Conservation (phyloP, 2,113 vertebrate species). For the Ia io region DNA sequence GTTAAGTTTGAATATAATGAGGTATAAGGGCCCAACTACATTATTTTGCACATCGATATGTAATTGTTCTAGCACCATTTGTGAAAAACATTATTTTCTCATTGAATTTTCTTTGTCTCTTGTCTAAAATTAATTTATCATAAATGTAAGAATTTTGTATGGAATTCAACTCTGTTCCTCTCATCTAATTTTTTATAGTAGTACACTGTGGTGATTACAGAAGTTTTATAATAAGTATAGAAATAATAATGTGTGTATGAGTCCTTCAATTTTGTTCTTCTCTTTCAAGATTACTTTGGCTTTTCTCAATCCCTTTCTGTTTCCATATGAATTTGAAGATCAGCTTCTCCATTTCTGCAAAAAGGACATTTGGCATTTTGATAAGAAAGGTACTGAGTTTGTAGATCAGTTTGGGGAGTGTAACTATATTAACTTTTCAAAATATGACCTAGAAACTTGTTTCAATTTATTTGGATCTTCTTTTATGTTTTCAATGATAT, state of each 20-base stretch:
- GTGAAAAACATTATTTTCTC: background rate
- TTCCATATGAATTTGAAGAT: background rate
- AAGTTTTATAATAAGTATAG: background rate
- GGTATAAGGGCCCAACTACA: accelerated
- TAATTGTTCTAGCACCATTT: background rate
- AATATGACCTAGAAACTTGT: background rate
- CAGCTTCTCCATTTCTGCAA: background rate
- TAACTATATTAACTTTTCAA: background rate
- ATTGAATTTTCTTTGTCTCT: background rate
- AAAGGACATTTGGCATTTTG: background rate
- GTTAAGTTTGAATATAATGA: background rate
- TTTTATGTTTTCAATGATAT: background rate
- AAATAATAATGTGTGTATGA: background rate
- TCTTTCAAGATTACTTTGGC: background rate
- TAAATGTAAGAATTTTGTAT: background rate
- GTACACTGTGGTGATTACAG: too few relatives aligned
- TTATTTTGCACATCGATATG: background rate
- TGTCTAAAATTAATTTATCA: background rate
- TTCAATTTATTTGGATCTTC: background rate
- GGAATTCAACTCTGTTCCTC: background rate
- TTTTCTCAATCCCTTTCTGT: background rate
- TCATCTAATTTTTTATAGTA: background rate
- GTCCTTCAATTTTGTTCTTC: background rate
- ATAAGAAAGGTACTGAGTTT: background rate
- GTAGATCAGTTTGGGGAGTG: background rate